Percentiles rank a stretch among this genome's conserved stretches.
Evolutionary conservation across 2,797 vertebrate genomes (phyloP).

Genomic region (Pangasius larnaudii): DNA sequence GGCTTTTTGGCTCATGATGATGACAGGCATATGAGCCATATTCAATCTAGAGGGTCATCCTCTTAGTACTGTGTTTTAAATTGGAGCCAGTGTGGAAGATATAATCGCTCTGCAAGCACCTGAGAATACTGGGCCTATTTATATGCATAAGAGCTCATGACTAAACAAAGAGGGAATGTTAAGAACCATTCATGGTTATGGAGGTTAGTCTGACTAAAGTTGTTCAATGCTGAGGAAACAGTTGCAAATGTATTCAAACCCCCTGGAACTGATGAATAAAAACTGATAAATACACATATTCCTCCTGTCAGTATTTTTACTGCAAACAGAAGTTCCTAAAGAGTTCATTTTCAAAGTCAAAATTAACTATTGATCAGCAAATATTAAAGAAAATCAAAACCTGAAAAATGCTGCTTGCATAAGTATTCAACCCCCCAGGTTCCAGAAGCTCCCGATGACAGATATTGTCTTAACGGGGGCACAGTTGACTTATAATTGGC

Average conservation of each 20-base stretch:
- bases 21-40: neutral
- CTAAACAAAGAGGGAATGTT: neutral
- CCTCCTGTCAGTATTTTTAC: neutral
- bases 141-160: slow-evolving; percentile 18
- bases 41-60: neutral
- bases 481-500: neutral
- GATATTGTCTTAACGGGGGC: neutral
- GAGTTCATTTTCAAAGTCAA: neutral
- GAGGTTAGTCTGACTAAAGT: neutral
- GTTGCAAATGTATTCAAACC: too few relatives aligned
- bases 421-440: neutral
- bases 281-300: neutral
- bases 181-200: neutral
- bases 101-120: neutral
- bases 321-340: neutral
- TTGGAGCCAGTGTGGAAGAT: neutral
- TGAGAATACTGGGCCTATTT: neutral
- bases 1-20: slow-evolving; percentile 20
- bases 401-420: neutral
- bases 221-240: neutral
- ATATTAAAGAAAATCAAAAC: neutral
- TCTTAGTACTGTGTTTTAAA: neutral
- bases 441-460: neutral
- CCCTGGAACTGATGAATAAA: neutral
- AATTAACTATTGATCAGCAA: neutral